These are phyloP conservation scores for Orussus abietinus DNA, from an alignment of 1,140 invertebrate genomes.

Conservation along the genomic window DNA sequence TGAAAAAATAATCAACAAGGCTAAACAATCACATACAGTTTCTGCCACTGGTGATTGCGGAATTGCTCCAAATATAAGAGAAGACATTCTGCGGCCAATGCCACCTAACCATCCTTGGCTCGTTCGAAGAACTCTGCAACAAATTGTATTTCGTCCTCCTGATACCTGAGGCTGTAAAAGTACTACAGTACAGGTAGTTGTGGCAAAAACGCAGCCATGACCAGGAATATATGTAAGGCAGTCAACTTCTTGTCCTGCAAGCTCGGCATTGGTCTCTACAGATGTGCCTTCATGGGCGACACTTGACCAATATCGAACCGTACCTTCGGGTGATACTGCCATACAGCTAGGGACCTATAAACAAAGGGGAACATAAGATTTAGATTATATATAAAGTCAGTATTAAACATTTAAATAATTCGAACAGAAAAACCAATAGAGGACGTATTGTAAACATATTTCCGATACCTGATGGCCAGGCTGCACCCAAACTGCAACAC, in stretches of 20 bases:
- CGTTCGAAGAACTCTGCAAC: constrained; percentile 67
- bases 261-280: constrained; percentile 78
- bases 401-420: no score
- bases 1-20: constrained; percentile 7
- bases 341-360: constrained; percentile 75
- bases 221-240: constrained; percentile 66
- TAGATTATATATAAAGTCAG: constrained; percentile 6
- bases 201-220: constrained; percentile 78
- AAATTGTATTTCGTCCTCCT: constrained; percentile 63
- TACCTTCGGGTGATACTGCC: constrained; percentile 90
- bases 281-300: constrained; percentile 83
- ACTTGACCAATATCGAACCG: constrained; percentile 85
- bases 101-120: constrained; percentile 86
- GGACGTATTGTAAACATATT: no score
- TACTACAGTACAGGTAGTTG: constrained; percentile 85
- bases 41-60: constrained; percentile 67
- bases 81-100: constrained; percentile 77
- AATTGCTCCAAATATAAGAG: constrained; percentile 83
- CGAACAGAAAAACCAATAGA: no score
- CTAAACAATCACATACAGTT: constrained; percentile 59
- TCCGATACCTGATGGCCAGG: constrained; percentile 65
- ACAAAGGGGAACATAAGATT: constrained; percentile 3
- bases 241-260: constrained; percentile 78
- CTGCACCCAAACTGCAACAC: constrained; percentile 75
- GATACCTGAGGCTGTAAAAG: constrained; percentile 63